Percentiles rank a stretch among this genome's conserved stretches.
phyloP scores from a whole-genome alignment of 2,888 invertebrate species.

The Diarsia dahlii region DNA sequence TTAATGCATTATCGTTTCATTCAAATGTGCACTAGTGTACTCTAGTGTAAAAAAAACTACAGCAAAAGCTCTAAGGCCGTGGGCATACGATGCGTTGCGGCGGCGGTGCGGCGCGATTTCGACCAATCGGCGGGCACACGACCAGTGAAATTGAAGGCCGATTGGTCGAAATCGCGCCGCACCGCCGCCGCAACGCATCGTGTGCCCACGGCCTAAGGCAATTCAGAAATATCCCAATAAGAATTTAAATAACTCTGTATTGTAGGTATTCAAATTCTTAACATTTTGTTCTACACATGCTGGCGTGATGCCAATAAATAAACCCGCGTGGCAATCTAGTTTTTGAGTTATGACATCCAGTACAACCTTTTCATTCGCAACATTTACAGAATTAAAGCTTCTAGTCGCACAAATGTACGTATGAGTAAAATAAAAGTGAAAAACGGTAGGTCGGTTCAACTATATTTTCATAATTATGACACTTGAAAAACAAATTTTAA shows the following conservation, averaged over 20 bases:
- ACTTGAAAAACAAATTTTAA: not conserved
- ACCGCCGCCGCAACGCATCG: no score
- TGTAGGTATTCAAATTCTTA: conserved; percentile 63
- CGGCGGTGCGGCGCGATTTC: no score
- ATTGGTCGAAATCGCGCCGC: no score
- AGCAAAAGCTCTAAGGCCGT: conserved; percentile 3
- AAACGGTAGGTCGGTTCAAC: not conserved
- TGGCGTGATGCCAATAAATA: conserved; percentile 70
- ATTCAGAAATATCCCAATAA: conserved; percentile 51
- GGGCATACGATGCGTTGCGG: no score
- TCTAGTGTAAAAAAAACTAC: not conserved
- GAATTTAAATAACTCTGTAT: conserved; percentile 45
- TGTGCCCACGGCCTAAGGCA: no score
- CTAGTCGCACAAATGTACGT: conserved; percentile 8
- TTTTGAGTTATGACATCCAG: conserved; percentile 63
- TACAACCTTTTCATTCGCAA: conserved; percentile 54
- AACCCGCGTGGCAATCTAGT: conserved; percentile 59
- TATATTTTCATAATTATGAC: not conserved
- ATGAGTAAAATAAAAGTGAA: not conserved
- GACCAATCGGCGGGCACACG: no score
- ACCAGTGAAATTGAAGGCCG: no score
- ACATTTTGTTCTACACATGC: conserved; percentile 69
- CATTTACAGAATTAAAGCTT: conserved; percentile 30
- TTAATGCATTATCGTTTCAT: no score
- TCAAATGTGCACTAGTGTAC: no score